phyloP scores from a whole-genome alignment of 37 sponge, comb jelly and placozoan species.

The Ephydatia muelleri region DNA sequence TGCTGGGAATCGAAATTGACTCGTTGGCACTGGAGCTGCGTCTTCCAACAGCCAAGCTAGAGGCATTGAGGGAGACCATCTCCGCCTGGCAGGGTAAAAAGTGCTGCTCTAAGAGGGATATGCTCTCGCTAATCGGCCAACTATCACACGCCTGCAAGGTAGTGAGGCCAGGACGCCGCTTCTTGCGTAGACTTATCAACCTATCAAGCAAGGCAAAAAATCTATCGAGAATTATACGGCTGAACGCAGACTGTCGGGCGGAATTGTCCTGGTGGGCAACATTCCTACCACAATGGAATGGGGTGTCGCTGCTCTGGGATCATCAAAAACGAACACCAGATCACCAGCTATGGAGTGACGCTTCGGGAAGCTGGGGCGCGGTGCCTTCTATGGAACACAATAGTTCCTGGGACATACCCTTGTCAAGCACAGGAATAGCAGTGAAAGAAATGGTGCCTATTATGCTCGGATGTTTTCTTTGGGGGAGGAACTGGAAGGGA shows the following conservation, averaged over 20 bases:
- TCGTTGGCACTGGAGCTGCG: slow-evolving; percentile 2
- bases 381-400: slow-evolving; percentile 5
- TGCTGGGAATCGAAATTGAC: slow-evolving; percentile 1
- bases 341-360: slow-evolving; percentile 12
- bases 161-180: slow-evolving; percentile 19
- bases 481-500: slow-evolving; percentile 17
- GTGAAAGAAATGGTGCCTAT: slow-evolving; percentile 43
- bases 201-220: not conserved
- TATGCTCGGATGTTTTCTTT: slow-evolving; percentile 13
- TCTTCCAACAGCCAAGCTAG: slow-evolving; percentile 12
- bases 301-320: not conserved
- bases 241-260: slow-evolving; percentile 13
- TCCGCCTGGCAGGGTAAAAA: not conserved
- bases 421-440: slow-evolving; percentile 2
- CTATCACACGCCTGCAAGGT: slow-evolving; percentile 17
- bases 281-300: slow-evolving; percentile 19
- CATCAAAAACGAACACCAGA: not conserved
- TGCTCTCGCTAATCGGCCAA: slow-evolving; percentile 16
- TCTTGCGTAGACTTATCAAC: slow-evolving; percentile 3
- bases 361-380: slow-evolving; percentile 29
- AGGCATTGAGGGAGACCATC: not conserved
- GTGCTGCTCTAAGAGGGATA: not conserved
- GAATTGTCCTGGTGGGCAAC: slow-evolving; percentile 23
- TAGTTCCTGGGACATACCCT: not conserved
- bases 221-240: not conserved